Base-by-base conservation (phyloP, 2,113 vertebrate genomes). In the Sitta europaea region DNA sequence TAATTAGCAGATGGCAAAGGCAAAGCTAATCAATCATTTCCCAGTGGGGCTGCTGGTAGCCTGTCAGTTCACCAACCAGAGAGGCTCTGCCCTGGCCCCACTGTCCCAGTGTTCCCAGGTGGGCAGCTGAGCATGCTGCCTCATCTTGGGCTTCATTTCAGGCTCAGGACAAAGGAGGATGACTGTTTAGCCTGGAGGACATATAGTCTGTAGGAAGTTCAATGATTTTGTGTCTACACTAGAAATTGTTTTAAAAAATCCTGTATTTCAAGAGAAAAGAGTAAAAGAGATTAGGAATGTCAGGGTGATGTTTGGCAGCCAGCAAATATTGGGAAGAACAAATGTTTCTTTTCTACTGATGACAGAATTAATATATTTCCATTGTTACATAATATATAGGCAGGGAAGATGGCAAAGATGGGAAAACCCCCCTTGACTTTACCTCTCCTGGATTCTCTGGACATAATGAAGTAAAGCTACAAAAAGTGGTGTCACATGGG, bases 1-100 rank as follows among this genome's bases (percentile, higher is more conserved):
- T 89, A 87, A 89, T 91, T 91, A 95, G 63, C 87, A 71, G 84
- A 67, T 84, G 80, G 77, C 47, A 86, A 84, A 93, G 38, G 40
- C 76, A 92, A 89, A 91, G 12, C 31, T 35, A 74, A 87, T 84
- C 91, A 54, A 31, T 96, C 59, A 42, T 83, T 91, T 86, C 42
- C 72, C 6, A 3, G 61, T 73, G 55, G 67, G 45, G 54, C 50
- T 72, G 29, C 67, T 88, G 48, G 66, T 51, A 88, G 14, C 54
- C n/a, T 7, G 3, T 89, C 59, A 13, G 35, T 38, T 89, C 4
- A 6, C 47, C 42, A 33, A 18, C 13, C 20, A 29, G 77, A 63
- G 58, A 1, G 8, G 38, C 28, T 85, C 78, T 90, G 42, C 43
- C 67, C 43, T 8, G 15, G 43, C n/a, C 42, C 11, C 57, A 2